A percentile compares a stretch with the other conserved stretches of the same genome.
Evolutionary conservation across 35 echinoderm and acorn worm species (phyloP).

Genomic region (Patiria miniata): DNA sequence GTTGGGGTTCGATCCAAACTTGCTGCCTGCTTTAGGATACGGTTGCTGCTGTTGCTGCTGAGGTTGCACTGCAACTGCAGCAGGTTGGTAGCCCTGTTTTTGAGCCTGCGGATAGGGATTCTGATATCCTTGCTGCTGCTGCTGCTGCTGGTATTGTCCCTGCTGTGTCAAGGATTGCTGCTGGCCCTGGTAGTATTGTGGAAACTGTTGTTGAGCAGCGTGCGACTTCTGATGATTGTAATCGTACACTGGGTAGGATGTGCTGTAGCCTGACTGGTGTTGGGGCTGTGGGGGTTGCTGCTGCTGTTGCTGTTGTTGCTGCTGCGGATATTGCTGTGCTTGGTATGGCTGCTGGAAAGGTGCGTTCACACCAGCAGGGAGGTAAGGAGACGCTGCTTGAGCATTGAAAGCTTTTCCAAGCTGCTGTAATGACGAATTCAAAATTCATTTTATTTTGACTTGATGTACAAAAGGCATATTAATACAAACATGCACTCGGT

Average conservation of each 20-base stretch:
- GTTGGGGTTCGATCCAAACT: background rate
- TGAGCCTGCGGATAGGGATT: constrained; percentile 9
- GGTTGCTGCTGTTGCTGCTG: constrained; percentile 12
- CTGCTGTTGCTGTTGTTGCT: constrained; percentile 34
- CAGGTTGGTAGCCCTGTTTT: constrained; percentile 3
- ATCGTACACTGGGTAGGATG: background rate
- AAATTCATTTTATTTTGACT: too few species aligned
- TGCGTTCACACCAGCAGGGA: constrained; percentile 10
- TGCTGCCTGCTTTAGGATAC: background rate
- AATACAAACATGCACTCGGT: too few species aligned
- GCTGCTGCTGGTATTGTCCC: constrained; percentile 15
- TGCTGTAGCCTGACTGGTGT: background rate
- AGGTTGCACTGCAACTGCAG: background rate
- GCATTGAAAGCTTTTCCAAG: background rate
- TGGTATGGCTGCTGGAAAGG: constrained; percentile 13
- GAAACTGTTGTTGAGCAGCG: constrained; percentile 25
- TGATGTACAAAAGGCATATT: too few species aligned
- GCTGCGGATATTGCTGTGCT: constrained; percentile 26
- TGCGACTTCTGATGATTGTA: constrained; percentile 29
- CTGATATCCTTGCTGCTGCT: constrained; percentile 32
- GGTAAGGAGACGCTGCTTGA: background rate
- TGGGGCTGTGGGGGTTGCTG: constrained; percentile 42
- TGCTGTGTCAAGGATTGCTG: constrained; percentile 11
- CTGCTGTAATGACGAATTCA: background rate
- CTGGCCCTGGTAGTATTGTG: constrained; percentile 26